Evolutionary conservation across 2,888 invertebrate genomes (phyloP).

Genomic region (Carabus problematicus): DNA sequence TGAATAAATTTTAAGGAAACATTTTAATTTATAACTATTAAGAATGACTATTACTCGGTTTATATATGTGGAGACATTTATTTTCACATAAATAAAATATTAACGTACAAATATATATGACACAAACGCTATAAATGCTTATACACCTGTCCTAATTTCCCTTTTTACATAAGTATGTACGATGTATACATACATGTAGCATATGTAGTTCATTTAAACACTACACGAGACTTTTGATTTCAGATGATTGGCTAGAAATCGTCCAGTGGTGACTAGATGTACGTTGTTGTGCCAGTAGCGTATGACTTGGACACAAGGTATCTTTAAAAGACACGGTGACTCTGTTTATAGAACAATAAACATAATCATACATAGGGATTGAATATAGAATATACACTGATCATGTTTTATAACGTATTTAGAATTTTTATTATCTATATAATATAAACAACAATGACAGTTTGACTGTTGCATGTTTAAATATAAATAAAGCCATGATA

Average conservation of each 20-base stretch:
- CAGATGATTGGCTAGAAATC: constrained; percentile 30
- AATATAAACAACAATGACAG: background rate
- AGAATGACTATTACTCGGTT: constrained; percentile 1
- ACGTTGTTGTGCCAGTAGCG: constrained; percentile 19
- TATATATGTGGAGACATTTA: constrained; percentile 29
- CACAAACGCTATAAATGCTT: constrained; percentile 11
- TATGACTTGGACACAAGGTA: constrained; percentile 29
- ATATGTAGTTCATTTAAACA: background rate
- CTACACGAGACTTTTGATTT: constrained; percentile 26
- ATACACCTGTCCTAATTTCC: constrained; percentile 26
- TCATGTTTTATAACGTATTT: background rate
- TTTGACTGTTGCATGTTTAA: constrained; percentile 33
- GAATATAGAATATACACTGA: no score
- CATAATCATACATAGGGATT: no score
- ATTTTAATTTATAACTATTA: constrained; percentile 29
- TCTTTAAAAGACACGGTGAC: constrained; percentile 1
- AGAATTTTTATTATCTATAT: constrained; percentile 16
- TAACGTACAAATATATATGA: constrained; percentile 19
- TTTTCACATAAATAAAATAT: constrained; percentile 40
- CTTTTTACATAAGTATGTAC: constrained; percentile 2
- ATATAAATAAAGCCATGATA: constrained; percentile 18
- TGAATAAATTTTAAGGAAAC: constrained; percentile 16
- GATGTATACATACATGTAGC: background rate
- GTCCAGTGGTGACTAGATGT: constrained; percentile 19
- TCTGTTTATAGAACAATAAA: no score